Evolutionary conservation across 1,140 invertebrate genomes (phyloP).

Genomic region (Anastrepha obliqua): DNA sequence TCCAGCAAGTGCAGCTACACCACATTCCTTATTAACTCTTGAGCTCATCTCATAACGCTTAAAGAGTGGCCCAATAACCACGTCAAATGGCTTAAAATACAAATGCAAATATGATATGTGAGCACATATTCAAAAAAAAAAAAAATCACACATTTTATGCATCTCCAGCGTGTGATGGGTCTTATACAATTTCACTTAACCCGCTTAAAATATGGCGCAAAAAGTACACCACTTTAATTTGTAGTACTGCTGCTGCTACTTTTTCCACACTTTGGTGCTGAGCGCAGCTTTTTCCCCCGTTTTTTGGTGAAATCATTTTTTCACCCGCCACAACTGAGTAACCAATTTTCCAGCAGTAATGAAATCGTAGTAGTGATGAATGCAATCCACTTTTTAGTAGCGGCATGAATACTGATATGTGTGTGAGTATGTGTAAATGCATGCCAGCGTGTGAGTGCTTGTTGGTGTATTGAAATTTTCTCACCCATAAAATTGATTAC

Average conservation of each 20-base stretch:
- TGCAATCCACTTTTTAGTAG: not conserved
- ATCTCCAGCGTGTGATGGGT: not conserved
- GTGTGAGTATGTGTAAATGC: not conserved
- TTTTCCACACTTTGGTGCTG: not conserved
- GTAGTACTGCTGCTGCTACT: not conserved
- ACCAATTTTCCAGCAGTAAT: not conserved
- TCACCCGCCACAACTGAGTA: not conserved
- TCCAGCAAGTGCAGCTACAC: not conserved
- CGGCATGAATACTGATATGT: not conserved
- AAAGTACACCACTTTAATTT: constrained; percentile 24
- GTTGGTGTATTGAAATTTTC: constrained; percentile 38
- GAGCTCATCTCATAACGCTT: constrained; percentile 39
- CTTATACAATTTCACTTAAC: constrained; percentile 50
- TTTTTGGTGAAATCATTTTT: not conserved
- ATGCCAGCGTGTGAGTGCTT: not conserved
- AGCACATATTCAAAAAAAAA: not conserved
- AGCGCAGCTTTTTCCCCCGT: not conserved
- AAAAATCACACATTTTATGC: not conserved
- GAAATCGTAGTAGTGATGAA: not conserved
- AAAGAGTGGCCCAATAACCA: not conserved
- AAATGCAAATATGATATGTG: not conserved
- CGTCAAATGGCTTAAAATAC: constrained; percentile 43
- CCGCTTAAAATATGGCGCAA: constrained; percentile 21
- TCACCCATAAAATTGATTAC: constrained; percentile 61
- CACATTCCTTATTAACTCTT: constrained; percentile 44